These are phyloP conservation scores for Microplitis deprimator DNA, from an alignment of 2,888 invertebrate genomes.

Conservation along the genomic window DNA sequence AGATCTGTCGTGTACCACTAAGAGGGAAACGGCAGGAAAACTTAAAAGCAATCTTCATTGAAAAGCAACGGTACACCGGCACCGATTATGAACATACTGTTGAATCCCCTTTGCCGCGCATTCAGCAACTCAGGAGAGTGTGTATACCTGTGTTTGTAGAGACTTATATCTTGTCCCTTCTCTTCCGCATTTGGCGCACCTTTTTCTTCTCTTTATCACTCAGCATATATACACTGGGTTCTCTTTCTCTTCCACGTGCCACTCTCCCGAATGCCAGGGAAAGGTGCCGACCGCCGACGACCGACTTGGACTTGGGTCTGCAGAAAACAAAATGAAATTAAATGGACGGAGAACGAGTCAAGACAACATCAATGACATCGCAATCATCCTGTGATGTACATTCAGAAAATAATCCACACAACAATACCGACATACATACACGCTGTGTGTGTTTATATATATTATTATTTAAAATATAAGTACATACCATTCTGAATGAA, in stretches of 20 bases:
- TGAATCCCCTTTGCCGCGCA: slow-evolving; percentile 50
- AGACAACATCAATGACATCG: not conserved
- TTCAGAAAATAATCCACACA: not conserved
- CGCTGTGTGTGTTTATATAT: not conserved
- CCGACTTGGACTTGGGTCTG: slow-evolving; percentile 12
- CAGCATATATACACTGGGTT: not conserved
- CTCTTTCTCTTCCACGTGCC: slow-evolving; percentile 35
- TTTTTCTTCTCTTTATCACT: slow-evolving; percentile 26
- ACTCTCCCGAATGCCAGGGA: slow-evolving; percentile 25
- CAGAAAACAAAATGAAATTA: not conserved
- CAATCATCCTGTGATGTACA: not conserved
- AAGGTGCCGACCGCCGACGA: slow-evolving; percentile 22
- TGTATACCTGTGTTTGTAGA: slow-evolving; percentile 27
- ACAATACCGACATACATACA: not conserved
- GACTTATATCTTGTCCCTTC: slow-evolving; percentile 42
- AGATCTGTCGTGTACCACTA: slow-evolving; percentile 6
- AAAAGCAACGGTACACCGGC: slow-evolving; percentile 74
- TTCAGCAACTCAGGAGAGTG: slow-evolving; percentile 41
- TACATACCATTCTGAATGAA: not conserved
- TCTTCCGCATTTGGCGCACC: slow-evolving; percentile 32
- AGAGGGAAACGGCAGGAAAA: slow-evolving; percentile 52
- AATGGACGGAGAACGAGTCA: not conserved
- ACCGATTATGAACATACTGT: slow-evolving; percentile 68
- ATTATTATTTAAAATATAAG: not conserved
- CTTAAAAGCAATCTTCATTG: slow-evolving; percentile 66